phyloP scores from a whole-genome alignment of 2,797 vertebrate genomes.

The Falco berigora region DNA sequence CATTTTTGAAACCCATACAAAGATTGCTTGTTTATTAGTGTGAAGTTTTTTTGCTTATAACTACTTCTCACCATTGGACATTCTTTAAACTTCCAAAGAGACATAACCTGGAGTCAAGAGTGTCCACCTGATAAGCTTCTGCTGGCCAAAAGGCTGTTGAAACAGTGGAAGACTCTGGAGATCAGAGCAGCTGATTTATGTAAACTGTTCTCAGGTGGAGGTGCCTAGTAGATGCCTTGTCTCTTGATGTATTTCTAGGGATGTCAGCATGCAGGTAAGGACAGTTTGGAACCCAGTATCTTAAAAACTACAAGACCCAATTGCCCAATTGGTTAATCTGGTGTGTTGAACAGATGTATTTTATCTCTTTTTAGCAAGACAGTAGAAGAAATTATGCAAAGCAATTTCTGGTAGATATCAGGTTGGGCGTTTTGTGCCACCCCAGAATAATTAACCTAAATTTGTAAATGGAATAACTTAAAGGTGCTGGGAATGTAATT shows the following conservation, averaged over 20 bases:
- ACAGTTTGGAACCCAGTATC: neutral
- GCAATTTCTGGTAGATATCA: neutral
- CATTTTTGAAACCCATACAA: neutral
- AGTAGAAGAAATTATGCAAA: neutral
- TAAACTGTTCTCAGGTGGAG: neutral
- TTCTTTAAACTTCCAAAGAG: neutral
- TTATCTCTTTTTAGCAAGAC: neutral
- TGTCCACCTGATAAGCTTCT: neutral
- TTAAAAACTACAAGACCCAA: neutral
- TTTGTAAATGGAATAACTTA: neutral
- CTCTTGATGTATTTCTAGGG: neutral
- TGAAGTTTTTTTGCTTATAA: neutral
- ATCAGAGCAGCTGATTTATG: neutral
- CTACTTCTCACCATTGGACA: neutral
- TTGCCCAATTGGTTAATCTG: neutral
- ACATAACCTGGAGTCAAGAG: neutral
- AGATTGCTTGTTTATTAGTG: neutral
- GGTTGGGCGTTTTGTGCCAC: neutral
- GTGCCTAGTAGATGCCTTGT: neutral
- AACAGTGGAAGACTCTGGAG: neutral
- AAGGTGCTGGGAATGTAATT: neutral
- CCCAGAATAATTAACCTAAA: neutral
- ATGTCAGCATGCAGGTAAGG: neutral
- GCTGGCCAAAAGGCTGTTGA: neutral
- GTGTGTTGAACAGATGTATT: neutral